phyloP scores from a whole-genome alignment of 1,140 invertebrate species.

The Rhyzopertha dominica region DNA sequence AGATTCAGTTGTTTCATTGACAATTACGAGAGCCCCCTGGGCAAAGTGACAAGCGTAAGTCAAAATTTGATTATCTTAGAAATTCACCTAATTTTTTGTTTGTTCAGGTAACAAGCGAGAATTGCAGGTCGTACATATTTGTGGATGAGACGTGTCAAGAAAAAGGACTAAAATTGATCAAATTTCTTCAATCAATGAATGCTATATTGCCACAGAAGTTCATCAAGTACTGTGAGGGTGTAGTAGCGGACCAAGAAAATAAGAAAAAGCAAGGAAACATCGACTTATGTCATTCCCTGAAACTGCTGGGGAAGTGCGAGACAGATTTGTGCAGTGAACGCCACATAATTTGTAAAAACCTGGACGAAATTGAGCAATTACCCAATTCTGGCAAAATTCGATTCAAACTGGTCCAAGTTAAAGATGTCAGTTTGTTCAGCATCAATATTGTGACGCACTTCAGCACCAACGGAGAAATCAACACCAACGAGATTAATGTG shows the following conservation, averaged over 20 bases:
- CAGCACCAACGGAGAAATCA: slow-evolving; percentile 24
- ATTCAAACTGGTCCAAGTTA: slow-evolving; percentile 30
- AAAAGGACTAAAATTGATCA: slow-evolving; percentile 21
- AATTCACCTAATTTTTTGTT: slow-evolving; percentile 21
- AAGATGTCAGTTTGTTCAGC: slow-evolving; percentile 22
- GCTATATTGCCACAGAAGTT: slow-evolving; percentile 21
- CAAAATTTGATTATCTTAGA: slow-evolving; percentile 10
- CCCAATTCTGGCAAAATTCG: slow-evolving; percentile 31
- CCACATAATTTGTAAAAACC: slow-evolving; percentile 23
- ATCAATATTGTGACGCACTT: slow-evolving; percentile 29
- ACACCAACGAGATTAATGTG: slow-evolving; percentile 16
- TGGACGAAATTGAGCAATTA: slow-evolving; percentile 24
- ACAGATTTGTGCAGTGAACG: slow-evolving; percentile 22
- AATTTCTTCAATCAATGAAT: slow-evolving; percentile 24
- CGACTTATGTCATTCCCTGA: slow-evolving; percentile 27
- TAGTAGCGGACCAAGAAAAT: slow-evolving; percentile 20
- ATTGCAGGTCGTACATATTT: slow-evolving; percentile 31
- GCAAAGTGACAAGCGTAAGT: slow-evolving; percentile 11
- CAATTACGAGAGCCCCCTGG: slow-evolving; percentile 28
- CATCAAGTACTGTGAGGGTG: slow-evolving; percentile 18
- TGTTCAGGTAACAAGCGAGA: slow-evolving; percentile 16
- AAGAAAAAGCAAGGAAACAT: slow-evolving; percentile 22
- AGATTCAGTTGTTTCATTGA: slow-evolving; percentile 34
- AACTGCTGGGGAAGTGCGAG: slow-evolving; percentile 32
- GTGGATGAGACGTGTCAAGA: slow-evolving; percentile 31